Evolutionary conservation across 2,888 invertebrate genomes (phyloP).

Genomic region (Pardosa pseudoannulata): DNA sequence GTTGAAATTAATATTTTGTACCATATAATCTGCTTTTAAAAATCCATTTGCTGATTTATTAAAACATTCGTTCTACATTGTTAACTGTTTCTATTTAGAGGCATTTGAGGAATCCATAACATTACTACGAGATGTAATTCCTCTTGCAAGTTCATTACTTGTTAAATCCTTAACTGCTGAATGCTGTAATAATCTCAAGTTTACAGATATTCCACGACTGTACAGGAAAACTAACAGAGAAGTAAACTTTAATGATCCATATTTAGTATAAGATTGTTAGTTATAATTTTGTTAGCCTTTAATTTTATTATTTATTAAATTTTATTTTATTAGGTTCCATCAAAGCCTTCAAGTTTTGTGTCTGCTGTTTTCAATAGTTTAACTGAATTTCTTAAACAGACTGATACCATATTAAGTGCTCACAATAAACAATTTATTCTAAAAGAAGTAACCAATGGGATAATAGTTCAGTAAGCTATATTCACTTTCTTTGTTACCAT

Average conservation of each 20-base stretch:
- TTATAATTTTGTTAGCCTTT: too few relatives aligned
- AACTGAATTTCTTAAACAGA: conserved; percentile 80
- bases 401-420: conserved; percentile 70
- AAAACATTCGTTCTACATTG: too few relatives aligned
- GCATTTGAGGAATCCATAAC: conserved; percentile 12
- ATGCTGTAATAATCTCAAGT: conserved; percentile 75
- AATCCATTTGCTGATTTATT: too few relatives aligned
- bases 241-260: too few relatives aligned
- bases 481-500: background rate
- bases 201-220: conserved; percentile 92
- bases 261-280: too few relatives aligned
- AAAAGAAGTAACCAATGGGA: conserved; percentile 73
- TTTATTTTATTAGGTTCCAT: conserved; percentile 83
- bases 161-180: conserved; percentile 44
- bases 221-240: conserved; percentile 94
- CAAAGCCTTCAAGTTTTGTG: conserved; percentile 88
- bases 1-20: too few relatives aligned
- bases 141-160: conserved; percentile 34
- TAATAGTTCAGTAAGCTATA: conserved; percentile 80
- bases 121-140: conserved; percentile 10
- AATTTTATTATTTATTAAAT: too few relatives aligned
- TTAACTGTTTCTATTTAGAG: background rate
- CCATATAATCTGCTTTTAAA: too few relatives aligned
- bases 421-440: conserved; percentile 76
- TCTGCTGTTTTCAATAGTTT: conserved; percentile 83